Evolutionary conservation across 2,113 vertebrate genomes (phyloP).

Genomic region (Clarias magur): DNA sequence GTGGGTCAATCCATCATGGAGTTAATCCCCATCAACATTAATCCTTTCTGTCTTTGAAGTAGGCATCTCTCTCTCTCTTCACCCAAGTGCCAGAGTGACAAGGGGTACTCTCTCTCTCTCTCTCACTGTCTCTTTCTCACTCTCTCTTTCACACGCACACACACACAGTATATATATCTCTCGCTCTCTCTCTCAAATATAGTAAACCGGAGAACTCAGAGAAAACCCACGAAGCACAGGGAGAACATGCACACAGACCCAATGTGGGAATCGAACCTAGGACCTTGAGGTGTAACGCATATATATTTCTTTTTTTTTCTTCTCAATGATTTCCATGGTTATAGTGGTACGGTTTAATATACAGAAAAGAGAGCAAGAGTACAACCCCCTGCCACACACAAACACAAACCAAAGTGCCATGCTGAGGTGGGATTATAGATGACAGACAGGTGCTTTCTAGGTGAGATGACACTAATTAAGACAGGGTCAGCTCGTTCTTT

Average conservation of each 20-base stretch:
- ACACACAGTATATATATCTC: too few species aligned
- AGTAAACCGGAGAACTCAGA: too few species aligned
- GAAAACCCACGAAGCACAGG: too few species aligned
- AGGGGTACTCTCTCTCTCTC: too few species aligned
- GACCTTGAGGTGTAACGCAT: too few species aligned
- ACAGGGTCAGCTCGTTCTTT: constrained; percentile 24
- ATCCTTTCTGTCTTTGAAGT: constrained; percentile 51
- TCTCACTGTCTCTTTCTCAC: too few species aligned
- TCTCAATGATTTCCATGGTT: background rate
- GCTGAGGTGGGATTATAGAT: constrained; percentile 50
- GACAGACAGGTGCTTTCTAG: constrained; percentile 44
- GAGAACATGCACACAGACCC: too few species aligned
- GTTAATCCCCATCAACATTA: constrained; percentile 51
- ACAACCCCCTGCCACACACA: background rate
- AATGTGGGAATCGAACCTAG: too few species aligned
- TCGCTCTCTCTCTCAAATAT: too few species aligned
- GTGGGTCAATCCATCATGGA: constrained; percentile 41
- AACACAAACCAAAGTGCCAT: constrained; percentile 13
- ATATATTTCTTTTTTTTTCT: background rate
- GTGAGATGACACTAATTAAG: constrained; percentile 41
- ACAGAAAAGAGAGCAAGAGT: constrained; percentile 1
- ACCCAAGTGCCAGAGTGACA: constrained; percentile 36
- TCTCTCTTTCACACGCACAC: too few species aligned
- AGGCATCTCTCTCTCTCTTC: constrained; percentile 19
- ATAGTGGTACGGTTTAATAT: background rate